These are phyloP conservation scores for Petrocephalus microphthalmus DNA, from an alignment of 2,113 vertebrate species.

Conservation along the genomic window DNA sequence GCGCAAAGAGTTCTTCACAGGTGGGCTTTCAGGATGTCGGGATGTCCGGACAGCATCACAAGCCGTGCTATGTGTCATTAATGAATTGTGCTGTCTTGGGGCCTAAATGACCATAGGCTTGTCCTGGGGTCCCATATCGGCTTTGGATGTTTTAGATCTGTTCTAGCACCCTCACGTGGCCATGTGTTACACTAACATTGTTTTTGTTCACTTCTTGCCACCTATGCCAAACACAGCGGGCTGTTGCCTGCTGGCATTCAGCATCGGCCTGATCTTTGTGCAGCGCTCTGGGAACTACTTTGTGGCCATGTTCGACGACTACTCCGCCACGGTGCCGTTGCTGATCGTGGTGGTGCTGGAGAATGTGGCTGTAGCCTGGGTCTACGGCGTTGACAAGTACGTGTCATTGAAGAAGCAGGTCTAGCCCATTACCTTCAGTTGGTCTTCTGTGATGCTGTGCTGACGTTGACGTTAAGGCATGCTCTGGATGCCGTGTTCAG, in stretches of 20 bases:
- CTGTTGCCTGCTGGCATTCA: constrained; percentile 82
- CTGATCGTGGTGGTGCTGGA: constrained; percentile 90
- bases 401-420: constrained; percentile 30
- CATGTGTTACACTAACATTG: background rate
- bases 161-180: background rate
- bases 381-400: constrained; percentile 93
- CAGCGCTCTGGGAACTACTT: constrained; percentile 96
- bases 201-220: background rate
- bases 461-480: background rate
- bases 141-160: background rate
- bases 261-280: constrained; percentile 87
- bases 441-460: background rate
- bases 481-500: background rate
- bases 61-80: background rate
- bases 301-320: constrained; percentile 96
- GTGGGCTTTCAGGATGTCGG: constrained; percentile 33
- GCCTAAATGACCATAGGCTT: background rate
- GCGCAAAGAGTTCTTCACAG: constrained; percentile 88
- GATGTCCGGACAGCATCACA: background rate
- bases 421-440: background rate
- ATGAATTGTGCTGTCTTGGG: background rate
- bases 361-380: constrained; percentile 80
- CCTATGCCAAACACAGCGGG: constrained; percentile 65
- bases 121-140: background rate
- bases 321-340: constrained; percentile 88